Conservation (phyloP, 1,140 invertebrate species). For the Lasaia peninsularis region DNA sequence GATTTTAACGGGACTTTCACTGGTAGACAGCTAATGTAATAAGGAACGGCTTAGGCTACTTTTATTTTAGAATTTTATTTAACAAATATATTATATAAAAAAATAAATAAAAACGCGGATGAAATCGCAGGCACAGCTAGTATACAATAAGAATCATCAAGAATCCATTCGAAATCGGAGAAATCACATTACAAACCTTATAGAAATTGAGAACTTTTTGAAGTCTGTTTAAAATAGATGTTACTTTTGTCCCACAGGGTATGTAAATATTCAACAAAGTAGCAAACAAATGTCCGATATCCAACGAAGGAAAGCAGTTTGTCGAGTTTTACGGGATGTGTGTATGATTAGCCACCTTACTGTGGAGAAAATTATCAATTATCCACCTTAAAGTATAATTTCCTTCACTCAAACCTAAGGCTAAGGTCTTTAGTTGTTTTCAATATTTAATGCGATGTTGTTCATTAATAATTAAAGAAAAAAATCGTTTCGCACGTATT, state of each 20-base stretch:
- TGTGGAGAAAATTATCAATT: slow-evolving; percentile 1
- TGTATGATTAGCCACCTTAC: slow-evolving; percentile 4
- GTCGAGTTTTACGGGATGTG: slow-evolving; percentile 1
- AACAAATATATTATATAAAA: too few relatives aligned
- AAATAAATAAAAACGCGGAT: too few relatives aligned
- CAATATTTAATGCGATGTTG: background rate
- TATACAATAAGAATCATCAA: too few relatives aligned
- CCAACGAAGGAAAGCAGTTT: background rate
- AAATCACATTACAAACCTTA: too few relatives aligned
- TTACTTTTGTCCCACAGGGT: background rate
- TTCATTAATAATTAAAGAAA: background rate
- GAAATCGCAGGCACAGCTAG: too few relatives aligned
- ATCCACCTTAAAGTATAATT: background rate
- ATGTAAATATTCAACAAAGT: background rate
- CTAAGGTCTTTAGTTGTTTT: background rate
- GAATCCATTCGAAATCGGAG: too few relatives aligned
- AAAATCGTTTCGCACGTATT: background rate
- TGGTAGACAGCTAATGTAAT: too few relatives aligned
- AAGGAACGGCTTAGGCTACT: too few relatives aligned
- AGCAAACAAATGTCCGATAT: background rate
- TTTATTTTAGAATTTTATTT: too few relatives aligned
- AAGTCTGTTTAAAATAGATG: too few relatives aligned
- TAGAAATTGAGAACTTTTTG: too few relatives aligned
- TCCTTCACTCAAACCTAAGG: background rate
- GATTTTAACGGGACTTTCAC: too few relatives aligned